Base-by-base conservation (phyloP, 2,113 vertebrate genomes). In the Phalacrocorax carbo region DNA sequence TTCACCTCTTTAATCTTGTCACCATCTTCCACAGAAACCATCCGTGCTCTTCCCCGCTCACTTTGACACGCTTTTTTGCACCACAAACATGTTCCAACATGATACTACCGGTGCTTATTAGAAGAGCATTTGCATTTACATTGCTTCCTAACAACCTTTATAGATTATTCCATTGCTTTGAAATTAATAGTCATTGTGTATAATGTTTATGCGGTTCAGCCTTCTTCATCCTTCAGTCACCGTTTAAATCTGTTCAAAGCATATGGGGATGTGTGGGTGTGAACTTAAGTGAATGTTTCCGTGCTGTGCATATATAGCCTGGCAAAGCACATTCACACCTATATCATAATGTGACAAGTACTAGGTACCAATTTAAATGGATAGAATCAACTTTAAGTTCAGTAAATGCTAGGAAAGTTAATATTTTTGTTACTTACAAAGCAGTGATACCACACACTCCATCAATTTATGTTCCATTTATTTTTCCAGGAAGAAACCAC, bases 261-360 rank as follows among this genome's bases (percentile, higher is more conserved):
- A 95, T 82, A 85, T 91, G 94, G 86, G 79, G 93, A 83, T 92
- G 81, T 95, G 91, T 92, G 90, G 91, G 86, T 68, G 86, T 92
- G 48, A 58, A 44, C 69, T 86, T 36, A 17, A 97, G 48, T 36
- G 83, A 93, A 80, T 88, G 78, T 72, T 80, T 88, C 48, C 79
- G 42, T 90, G 58, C 75, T 82, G 44, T 72, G 78, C 90, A 85
- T 92, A 82, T 70, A 95, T 93, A 94, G 71, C 51, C 48, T 94
- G 79, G 93, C 88, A 86, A 61, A 93, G 75, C 66, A 85, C 26
- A 73, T 93, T 94, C 92, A 84, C 96, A 96, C 92, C 94, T 96
- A 95, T 93, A 95, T 93, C 88, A 94, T 65, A 91, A 77, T 95
- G 58, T 95, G 93, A 96, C 90, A 97, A 93, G 61, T 71, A 85